Base-by-base conservation (phyloP, 2,888 invertebrate species). In the Tetropium fuscum region DNA sequence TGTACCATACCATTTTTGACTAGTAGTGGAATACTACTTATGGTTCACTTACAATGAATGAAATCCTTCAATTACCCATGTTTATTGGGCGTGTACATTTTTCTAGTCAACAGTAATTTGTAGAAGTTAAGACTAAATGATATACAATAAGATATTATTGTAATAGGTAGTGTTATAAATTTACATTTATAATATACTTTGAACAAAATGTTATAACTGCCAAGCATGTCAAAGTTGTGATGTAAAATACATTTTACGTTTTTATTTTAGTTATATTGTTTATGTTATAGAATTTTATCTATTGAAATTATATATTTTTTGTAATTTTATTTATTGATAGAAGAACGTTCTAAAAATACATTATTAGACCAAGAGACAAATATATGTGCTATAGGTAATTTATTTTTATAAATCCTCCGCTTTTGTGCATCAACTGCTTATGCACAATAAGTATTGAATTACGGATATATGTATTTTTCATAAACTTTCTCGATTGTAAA, bases 11-110 rank as follows among this genome's bases (percentile, higher is more conserved):
- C 66, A 60, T 71, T 65, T 62, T n/a, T 71, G 55, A 53, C 66
- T 66, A 71, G 71, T 74, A 71, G 72, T 66, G 36, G 27, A 44
- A 43, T 43, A 68, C 68, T 70, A 60, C 68, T 63, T 49, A 66
- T 65, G 77, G 75, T 77, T 77, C 77, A 77, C 75, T 74, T 72
- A 77, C 75, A 77, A 77, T 76, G 77, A 77, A 77, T 68, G 53
- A 70, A 69, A 59, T 51, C 64, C 66, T 68, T 70, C 70, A 71
- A 74, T 70, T 69, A 66, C 70, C 68, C 65, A 60, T 60, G 15
- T 40, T 53, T 11, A 38, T 48, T 71, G 60, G 69, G 70, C 61
- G 59, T 70, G 70, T 72, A 72, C 63, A 72, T 67, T 72, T 66
- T 69, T 67, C 72, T 74, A 73, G 73, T 74, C 73, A 71, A 60